Percentiles rank a stretch among this genome's conserved stretches.
Conservation (phyloP, 2,888 invertebrate species). For the Brachynemurus nebulosus region DNA sequence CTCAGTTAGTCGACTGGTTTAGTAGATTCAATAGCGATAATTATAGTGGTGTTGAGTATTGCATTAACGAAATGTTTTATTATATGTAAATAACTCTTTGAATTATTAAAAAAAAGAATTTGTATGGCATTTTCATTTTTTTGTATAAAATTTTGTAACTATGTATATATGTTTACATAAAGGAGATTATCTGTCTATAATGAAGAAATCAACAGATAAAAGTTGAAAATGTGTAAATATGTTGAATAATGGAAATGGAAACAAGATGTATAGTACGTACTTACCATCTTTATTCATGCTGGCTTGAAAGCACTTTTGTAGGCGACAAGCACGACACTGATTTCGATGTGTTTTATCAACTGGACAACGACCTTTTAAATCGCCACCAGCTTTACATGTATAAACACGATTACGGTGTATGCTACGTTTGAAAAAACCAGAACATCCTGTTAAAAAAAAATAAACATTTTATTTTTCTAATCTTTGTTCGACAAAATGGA, state of each 20-base stretch:
- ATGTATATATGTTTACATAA: no score
- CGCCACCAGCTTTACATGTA: slow-evolving; percentile 92
- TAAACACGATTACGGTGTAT: slow-evolving; percentile 93
- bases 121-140: no score
- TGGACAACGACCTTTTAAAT: slow-evolving; percentile 83
- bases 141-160: no score
- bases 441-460: slow-evolving; percentile 53
- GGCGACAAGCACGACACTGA: slow-evolving; percentile 90
- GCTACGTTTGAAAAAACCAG: slow-evolving; percentile 91
- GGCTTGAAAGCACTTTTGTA: slow-evolving; percentile 90
- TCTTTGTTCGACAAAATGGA: not conserved
- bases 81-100: no score
- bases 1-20: no score
- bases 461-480: not conserved
- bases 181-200: no score
- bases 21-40: no score
- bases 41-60: no score
- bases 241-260: not conserved
- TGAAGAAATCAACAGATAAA: no score
- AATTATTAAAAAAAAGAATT: no score
- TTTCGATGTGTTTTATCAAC: slow-evolving; percentile 95
- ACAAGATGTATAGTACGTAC: no score
- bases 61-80: no score
- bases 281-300: slow-evolving; percentile 98
- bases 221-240: slow-evolving; percentile 15